Evolutionary conservation across 2,888 invertebrate genomes (phyloP).

Genomic region (Podabrus alpinus): DNA sequence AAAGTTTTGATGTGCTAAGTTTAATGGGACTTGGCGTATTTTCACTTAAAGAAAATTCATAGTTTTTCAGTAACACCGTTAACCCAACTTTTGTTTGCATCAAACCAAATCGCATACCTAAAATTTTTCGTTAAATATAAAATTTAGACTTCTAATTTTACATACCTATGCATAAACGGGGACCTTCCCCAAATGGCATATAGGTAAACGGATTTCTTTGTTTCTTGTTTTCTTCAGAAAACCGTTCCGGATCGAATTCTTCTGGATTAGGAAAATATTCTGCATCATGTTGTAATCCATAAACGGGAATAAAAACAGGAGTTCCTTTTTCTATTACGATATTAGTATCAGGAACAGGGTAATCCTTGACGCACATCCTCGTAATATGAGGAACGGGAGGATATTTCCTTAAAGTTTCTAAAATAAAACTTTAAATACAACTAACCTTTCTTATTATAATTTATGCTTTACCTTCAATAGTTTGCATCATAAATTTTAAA

Average conservation of each 20-base stretch:
- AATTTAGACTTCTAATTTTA: background rate
- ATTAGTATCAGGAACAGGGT: constrained; percentile 43
- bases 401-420: constrained; percentile 50
- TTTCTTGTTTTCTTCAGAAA: constrained; percentile 40
- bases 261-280: constrained; percentile 55
- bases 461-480: background rate
- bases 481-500: background rate
- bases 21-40: background rate
- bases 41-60: constrained; percentile 16
- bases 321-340: constrained; percentile 45
- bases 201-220: constrained; percentile 25
- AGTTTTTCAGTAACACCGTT: constrained; percentile 20
- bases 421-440: constrained; percentile 4
- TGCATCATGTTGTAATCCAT: constrained; percentile 37
- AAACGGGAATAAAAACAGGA: constrained; percentile 37
- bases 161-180: constrained; percentile 44
- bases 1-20: background rate
- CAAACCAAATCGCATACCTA: constrained; percentile 33
- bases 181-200: constrained; percentile 48
- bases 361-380: constrained; percentile 36
- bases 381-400: constrained; percentile 41
- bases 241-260: constrained; percentile 65
- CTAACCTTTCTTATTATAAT: background rate
- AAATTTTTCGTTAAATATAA: constrained; percentile 3
- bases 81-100: constrained; percentile 33